phyloP scores from a whole-genome alignment of 2,888 invertebrate genomes.

The Ennomos fuscantarius region DNA sequence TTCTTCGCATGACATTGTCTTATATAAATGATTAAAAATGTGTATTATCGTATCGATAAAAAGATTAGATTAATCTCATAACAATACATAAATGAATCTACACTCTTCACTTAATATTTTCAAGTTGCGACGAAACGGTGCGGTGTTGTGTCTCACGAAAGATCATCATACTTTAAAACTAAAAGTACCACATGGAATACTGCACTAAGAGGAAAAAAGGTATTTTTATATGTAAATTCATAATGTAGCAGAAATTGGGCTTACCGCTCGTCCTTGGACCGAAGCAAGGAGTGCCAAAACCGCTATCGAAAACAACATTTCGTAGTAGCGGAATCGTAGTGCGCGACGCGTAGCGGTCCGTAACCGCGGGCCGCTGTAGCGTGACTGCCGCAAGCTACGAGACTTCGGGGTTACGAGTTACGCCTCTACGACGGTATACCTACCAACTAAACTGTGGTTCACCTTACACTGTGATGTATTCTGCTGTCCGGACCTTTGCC shows the following conservation, averaged over 20 bases:
- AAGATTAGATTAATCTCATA: background rate
- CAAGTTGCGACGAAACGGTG: constrained; percentile 7
- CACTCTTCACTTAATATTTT: constrained; percentile 21
- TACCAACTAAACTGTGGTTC: constrained; percentile 24
- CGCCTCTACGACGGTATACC: constrained; percentile 21
- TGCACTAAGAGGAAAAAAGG: constrained; percentile 34
- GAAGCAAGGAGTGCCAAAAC: constrained; percentile 74
- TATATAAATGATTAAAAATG: too few relatives aligned
- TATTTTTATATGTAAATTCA: constrained; percentile 19
- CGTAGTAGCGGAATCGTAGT: constrained; percentile 59
- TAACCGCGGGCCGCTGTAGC: constrained; percentile 64
- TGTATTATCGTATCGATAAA: too few relatives aligned
- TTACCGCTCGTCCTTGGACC: constrained; percentile 82
- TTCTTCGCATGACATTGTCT: too few relatives aligned
- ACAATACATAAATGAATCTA: constrained; percentile 3
- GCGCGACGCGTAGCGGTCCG: constrained; percentile 61
- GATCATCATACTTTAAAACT: constrained; percentile 41
- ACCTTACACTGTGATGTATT: background rate
- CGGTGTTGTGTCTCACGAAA: constrained; percentile 6
- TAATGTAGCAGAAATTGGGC: constrained; percentile 51
- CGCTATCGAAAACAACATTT: constrained; percentile 72
- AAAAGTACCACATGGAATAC: constrained; percentile 37
- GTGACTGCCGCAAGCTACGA: constrained; percentile 75
- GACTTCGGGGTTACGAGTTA: constrained; percentile 5
- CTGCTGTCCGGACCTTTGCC: constrained; percentile 43